Percentiles rank a stretch among this genome's conserved stretches.
Evolutionary conservation across 2,113 vertebrate species (phyloP).

Genomic region (Xyliphius kryptos): DNA sequence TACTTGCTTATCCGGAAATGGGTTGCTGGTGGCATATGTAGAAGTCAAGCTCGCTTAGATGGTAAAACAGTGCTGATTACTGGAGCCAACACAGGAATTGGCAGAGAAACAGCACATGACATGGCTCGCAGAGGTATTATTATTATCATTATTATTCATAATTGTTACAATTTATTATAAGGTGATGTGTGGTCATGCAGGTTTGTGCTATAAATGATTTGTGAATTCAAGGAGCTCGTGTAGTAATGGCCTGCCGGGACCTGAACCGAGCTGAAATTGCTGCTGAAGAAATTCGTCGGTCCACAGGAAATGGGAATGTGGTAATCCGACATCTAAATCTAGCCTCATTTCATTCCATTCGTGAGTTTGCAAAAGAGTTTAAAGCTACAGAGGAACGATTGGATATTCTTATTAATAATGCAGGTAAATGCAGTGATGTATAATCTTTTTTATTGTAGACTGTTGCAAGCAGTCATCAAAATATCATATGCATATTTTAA

Average conservation of each 20-base stretch:
- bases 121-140: conserved; percentile 61
- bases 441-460: no score
- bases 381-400: conserved; percentile 57
- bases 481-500: no score
- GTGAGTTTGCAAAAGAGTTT: conserved; percentile 58
- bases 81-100: conserved; percentile 67
- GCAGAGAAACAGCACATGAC: conserved; percentile 64
- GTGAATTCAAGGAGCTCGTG: conserved; percentile 49
- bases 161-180: background rate
- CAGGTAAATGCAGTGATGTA: conserved; percentile 47
- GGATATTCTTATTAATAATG: conserved; percentile 68
- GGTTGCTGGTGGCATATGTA: conserved; percentile 59
- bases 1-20: conserved; percentile 51
- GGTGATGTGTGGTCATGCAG: background rate
- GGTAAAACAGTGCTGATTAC: conserved; percentile 66
- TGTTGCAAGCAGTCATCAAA: no score
- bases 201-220: conserved; percentile 13
- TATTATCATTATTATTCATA: background rate
- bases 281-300: conserved; percentile 47
- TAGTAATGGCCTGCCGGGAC: conserved; percentile 67
- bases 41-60: conserved; percentile 45
- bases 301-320: conserved; percentile 62
- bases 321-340: conserved; percentile 62
- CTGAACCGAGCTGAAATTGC: conserved; percentile 52
- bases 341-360: conserved; percentile 53